Evolutionary conservation across 2,797 vertebrate species (phyloP).

Genomic region (Buceros bicornis): DNA sequence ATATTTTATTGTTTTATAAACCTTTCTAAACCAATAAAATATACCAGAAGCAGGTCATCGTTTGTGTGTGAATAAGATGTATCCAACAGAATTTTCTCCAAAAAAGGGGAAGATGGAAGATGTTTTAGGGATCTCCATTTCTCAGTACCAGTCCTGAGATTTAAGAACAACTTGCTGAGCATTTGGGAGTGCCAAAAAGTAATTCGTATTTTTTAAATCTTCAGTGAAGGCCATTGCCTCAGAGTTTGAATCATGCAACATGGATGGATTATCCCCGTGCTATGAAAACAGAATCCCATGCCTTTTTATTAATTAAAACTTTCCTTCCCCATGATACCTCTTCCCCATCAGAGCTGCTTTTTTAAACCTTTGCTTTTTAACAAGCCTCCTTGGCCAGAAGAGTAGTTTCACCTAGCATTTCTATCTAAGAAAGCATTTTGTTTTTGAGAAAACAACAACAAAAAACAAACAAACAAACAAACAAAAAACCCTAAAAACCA

Average conservation of each 20-base stretch:
- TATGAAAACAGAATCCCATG: not conserved
- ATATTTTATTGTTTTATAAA: not conserved
- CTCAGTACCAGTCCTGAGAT: not conserved
- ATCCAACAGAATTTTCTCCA: not conserved
- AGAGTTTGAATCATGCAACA: not conserved
- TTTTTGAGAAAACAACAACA: no score
- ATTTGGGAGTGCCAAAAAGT: not conserved
- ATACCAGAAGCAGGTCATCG: not conserved
- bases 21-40: not conserved
- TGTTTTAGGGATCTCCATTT: not conserved
- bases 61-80: not conserved
- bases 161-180: not conserved
- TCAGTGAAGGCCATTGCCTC: not conserved
- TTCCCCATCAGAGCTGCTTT: not conserved
- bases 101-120: not conserved
- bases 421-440: not conserved
- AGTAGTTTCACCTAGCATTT: not conserved
- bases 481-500: not conserved
- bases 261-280: not conserved
- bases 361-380: not conserved
- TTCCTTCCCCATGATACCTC: not conserved
- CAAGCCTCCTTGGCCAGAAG: not conserved
- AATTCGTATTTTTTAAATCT: not conserved
- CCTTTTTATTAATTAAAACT: not conserved
- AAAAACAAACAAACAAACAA: no score